Conservation (phyloP, 1,140 invertebrate genomes). For the Caenorhabditis inopinata region DNA sequence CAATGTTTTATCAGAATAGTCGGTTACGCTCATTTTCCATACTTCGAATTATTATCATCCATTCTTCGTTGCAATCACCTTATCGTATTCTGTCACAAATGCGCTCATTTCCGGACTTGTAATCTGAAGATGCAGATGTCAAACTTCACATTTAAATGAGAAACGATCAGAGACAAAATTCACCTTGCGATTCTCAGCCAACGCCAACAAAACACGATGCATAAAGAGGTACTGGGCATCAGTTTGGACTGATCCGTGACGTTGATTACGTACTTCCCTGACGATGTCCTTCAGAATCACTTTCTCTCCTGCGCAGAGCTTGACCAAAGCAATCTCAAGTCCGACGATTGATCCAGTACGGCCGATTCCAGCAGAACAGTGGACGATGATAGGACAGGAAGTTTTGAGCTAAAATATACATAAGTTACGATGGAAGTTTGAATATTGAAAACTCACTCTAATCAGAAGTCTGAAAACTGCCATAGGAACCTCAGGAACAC, state of each 20-base stretch:
- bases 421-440: constrained; percentile 64
- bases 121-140: not conserved
- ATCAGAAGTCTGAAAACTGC: constrained; percentile 18
- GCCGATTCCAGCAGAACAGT: constrained; percentile 94
- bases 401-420: constrained; percentile 70
- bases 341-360: constrained; percentile 75
- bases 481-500: constrained; percentile 19
- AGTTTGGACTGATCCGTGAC: constrained; percentile 56
- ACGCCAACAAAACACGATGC: constrained; percentile 52
- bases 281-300: constrained; percentile 46
- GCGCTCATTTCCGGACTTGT: constrained; percentile 7
- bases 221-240: constrained; percentile 55
- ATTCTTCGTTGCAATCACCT: not conserved
- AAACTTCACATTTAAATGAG: not conserved
- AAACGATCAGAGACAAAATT: not conserved
- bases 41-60: constrained; percentile 1
- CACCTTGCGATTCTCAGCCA: constrained; percentile 50
- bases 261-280: constrained; percentile 46
- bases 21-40: no score
- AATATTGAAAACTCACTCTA: not conserved
- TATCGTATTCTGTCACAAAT: constrained; percentile 1
- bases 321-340: constrained; percentile 41
- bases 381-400: constrained; percentile 80
- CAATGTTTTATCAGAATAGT: not conserved
- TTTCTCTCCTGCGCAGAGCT: constrained; percentile 44